Conservation (phyloP, 2,797 vertebrate species). For the Bradypodion pumilum region DNA sequence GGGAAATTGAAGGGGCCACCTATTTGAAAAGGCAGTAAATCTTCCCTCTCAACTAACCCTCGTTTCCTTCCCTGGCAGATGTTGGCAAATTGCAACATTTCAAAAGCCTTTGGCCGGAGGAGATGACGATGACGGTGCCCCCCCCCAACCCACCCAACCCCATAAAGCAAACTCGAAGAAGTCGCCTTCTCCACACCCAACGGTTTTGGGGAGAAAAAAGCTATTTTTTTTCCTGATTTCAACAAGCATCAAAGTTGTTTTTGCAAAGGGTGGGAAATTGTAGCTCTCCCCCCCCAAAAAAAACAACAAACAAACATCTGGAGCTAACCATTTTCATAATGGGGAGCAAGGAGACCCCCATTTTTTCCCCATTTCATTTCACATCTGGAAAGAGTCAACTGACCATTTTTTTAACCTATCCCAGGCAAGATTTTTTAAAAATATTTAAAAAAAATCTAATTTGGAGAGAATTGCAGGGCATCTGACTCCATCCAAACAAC, state of each 20-base stretch:
- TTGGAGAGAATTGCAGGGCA: neutral
- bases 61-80: slow-evolving; percentile 65
- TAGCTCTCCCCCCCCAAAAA: no score
- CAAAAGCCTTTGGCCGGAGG: slow-evolving; percentile 65
- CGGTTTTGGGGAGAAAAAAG: neutral
- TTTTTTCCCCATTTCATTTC: neutral
- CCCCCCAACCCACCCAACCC: slow-evolving; percentile 63
- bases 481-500: neutral
- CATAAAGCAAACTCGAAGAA: slow-evolving; percentile 63
- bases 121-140: slow-evolving; percentile 28
- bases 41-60: slow-evolving; percentile 56
- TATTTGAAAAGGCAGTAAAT: slow-evolving; percentile 68
- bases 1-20: slow-evolving; percentile 71
- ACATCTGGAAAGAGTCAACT: neutral
- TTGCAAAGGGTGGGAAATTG: no score
- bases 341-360: no score
- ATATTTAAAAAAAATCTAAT: neutral
- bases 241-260: no score
- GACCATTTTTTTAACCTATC: neutral
- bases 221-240: no score
- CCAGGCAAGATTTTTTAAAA: neutral
- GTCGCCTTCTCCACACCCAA: slow-evolving; percentile 63
- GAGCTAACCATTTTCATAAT: no score
- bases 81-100: slow-evolving; percentile 71
- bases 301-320: neutral